phyloP scores from a whole-genome alignment of 2,113 vertebrate genomes.

The Nymphicus hollandicus region DNA sequence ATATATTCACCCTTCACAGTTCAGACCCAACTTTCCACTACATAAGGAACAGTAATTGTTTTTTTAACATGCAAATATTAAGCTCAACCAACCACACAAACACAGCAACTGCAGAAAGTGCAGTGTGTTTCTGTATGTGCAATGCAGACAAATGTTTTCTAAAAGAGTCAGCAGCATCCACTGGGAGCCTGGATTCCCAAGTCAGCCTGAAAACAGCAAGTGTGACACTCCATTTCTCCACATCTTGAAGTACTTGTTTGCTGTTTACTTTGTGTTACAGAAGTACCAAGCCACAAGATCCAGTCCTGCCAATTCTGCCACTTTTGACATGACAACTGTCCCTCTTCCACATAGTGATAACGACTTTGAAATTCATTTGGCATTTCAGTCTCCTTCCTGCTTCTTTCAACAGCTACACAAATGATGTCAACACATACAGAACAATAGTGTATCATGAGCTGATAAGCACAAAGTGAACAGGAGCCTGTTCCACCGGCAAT shows the following conservation, averaged over 20 bases:
- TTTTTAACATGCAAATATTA: neutral
- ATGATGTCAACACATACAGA: conserved; percentile 23
- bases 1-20: neutral
- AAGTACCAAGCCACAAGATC: neutral
- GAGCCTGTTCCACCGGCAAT: neutral
- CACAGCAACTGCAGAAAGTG: neutral
- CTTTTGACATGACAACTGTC: conserved; percentile 1
- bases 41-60: neutral
- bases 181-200: neutral
- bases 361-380: conserved; percentile 18
- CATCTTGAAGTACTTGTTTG: neutral
- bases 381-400: conserved; percentile 53
- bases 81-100: neutral
- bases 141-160: neutral
- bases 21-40: neutral
- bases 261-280: neutral
- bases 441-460: neutral
- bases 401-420: conserved; percentile 56
- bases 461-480: neutral
- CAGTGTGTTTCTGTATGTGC: neutral
- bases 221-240: neutral
- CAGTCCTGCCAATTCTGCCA: neutral
- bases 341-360: conserved; percentile 8
- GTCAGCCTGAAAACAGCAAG: neutral
- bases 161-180: neutral